Evolutionary conservation across 2,888 invertebrate genomes (phyloP).

Genomic region (Crematogaster levior): DNA sequence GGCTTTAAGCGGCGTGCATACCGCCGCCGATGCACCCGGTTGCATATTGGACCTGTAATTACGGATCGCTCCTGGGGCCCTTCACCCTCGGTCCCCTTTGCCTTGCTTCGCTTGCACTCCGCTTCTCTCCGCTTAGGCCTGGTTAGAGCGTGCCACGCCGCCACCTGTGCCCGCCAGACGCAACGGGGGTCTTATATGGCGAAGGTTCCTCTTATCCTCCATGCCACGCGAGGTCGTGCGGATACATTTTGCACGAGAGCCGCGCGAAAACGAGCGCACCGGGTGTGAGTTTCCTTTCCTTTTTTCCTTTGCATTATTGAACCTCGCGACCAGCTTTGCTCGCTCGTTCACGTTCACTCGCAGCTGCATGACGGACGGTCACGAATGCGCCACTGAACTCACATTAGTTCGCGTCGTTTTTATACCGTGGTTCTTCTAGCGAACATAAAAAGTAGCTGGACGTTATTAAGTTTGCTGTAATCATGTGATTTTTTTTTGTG

Average conservation of each 20-base stretch:
- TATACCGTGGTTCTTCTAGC: conserved; percentile 3
- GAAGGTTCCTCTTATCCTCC: conserved; percentile 64
- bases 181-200: conserved; percentile 71
- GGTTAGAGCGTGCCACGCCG: conserved; percentile 75
- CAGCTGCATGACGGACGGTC: conserved; percentile 47
- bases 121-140: conserved; percentile 57
- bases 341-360: conserved; percentile 17
- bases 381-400: conserved; percentile 43
- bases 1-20: conserved; percentile 71
- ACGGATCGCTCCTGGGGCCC: conserved; percentile 59
- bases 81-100: not conserved
- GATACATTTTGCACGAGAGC: conserved; percentile 66
- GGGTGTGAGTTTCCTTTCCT: conserved; percentile 60
- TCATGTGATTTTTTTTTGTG: not conserved
- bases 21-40: conserved; percentile 68
- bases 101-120: conserved; percentile 15
- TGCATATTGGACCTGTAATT: conserved; percentile 82
- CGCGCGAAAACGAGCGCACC: conserved; percentile 65
- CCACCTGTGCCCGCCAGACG: conserved; percentile 72
- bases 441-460: not conserved
- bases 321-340: conserved; percentile 14
- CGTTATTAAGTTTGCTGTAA: conserved; percentile 1
- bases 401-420: conserved; percentile 32
- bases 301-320: conserved; percentile 33
- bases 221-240: conserved; percentile 64